Base-by-base conservation (phyloP, 2,888 invertebrate species). In the Nycteola revayana region DNA sequence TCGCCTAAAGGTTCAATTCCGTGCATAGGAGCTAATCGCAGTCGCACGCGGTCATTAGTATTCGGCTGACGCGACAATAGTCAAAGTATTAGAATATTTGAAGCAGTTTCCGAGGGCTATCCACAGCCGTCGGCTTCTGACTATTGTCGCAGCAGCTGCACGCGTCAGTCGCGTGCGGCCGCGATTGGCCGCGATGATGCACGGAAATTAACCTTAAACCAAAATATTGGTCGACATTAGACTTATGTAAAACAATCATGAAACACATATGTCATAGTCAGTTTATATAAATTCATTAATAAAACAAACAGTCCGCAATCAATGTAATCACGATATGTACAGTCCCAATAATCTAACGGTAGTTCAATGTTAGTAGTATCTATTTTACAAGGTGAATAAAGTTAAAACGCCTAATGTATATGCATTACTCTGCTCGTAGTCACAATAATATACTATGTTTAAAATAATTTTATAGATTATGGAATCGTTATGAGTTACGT, bases 271-370 rank as follows among this genome's bases (percentile, higher is more conserved):
- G 36, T 49, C 41, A 56, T 45, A 49, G 45, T 43, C 42, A 44
- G 46, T 50, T 49, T 46, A 25, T 23, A 32, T 47, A 35, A 42
- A 48, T 50, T 59, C 46, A 2, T 2, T 14, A 14, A 14, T 14
- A 5, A 14, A 14, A 14, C 14, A 14, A 14, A 14, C 2, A 14
- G 14, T 61, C 54, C 46, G 48, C 44, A 58, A 50, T 49, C 58
- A 62, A 65, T 58, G 54, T 58, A 53, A 62, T 59, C 52, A 58
- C 60, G 58, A 66, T 71, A 69, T 70, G 65, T 70, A 66, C 66
- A 66, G 55, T 56, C 47, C 45, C 49, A 60, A 44, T 47, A 40
- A 51, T 50, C 39, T 48, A 56, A 59, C 30, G 32, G 32, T 32
- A 47, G 31, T 39, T 50, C 44, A 32, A 39, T 30, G 40, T 27